phyloP scores from a whole-genome alignment of 2,888 invertebrate species.

The Heteromurus nitidus region DNA sequence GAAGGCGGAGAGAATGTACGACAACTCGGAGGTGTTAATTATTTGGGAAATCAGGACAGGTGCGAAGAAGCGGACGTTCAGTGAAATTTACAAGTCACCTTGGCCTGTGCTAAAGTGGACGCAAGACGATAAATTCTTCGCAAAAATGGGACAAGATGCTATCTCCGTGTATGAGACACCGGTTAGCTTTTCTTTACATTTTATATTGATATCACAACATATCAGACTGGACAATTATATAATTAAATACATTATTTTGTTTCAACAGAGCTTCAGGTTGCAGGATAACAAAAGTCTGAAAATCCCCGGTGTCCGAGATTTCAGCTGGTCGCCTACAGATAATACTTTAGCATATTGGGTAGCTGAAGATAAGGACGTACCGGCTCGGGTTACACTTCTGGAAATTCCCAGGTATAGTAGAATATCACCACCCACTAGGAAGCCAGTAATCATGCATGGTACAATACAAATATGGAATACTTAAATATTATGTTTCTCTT shows the following conservation, averaged over 20 bases:
- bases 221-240: too few relatives aligned
- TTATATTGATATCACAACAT: too few relatives aligned
- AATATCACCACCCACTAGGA: too few relatives aligned
- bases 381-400: constrained; percentile 93
- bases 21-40: constrained; percentile 86
- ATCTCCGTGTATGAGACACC: constrained; percentile 97
- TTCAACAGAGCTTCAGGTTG: constrained; percentile 87
- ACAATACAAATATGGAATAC: neutral
- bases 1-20: constrained; percentile 78
- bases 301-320: constrained; percentile 91
- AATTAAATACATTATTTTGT: constrained; percentile 40
- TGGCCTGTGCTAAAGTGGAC: constrained; percentile 99
- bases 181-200: constrained; percentile 76
- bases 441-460: too few relatives aligned
- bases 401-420: constrained; percentile 91
- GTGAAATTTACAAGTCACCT: constrained; percentile 83
- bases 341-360: constrained; percentile 98
- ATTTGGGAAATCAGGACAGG: constrained; percentile 99
- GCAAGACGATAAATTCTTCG: constrained; percentile 95
- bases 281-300: constrained; percentile 96
- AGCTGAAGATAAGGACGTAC: constrained; percentile 96
- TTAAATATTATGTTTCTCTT: too few relatives aligned
- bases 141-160: constrained; percentile 87
- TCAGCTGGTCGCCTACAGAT: constrained; percentile 98
- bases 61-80: constrained; percentile 92